Conservation (phyloP, 2,113 vertebrate species). For the Pelobates fuscus region DNA sequence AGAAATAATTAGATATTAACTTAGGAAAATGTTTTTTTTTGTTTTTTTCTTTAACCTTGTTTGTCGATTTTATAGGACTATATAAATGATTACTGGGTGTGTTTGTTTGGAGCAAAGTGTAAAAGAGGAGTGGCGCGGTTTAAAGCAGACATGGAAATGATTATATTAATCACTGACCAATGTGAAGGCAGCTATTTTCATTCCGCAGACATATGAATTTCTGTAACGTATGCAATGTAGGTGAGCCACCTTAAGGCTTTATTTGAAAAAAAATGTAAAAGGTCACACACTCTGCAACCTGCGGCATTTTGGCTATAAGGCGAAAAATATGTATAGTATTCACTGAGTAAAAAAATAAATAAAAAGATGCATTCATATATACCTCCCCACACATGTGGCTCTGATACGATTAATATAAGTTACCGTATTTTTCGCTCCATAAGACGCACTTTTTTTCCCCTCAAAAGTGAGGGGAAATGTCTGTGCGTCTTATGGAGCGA, state of each 20-base stretch:
- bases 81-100: neutral
- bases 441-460: no score
- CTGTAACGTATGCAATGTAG: neutral
- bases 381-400: no score
- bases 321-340: no score
- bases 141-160: neutral
- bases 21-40: no score
- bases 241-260: neutral
- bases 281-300: neutral
- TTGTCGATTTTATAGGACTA: neutral
- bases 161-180: neutral
- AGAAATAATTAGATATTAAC: no score
- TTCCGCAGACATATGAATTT: neutral
- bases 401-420: no score
- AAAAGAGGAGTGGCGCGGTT: neutral
- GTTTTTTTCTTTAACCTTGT: constrained; percentile 22
- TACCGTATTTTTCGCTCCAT: no score
- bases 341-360: no score
- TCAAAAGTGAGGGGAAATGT: no score
- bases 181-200: neutral
- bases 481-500: no score
- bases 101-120: neutral
- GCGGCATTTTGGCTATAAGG: no score
- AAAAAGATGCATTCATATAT: no score
- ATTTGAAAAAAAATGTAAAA: neutral